Evolutionary conservation across 2,113 vertebrate species (phyloP).

Genomic region (Ctenodactylus gundi): DNA sequence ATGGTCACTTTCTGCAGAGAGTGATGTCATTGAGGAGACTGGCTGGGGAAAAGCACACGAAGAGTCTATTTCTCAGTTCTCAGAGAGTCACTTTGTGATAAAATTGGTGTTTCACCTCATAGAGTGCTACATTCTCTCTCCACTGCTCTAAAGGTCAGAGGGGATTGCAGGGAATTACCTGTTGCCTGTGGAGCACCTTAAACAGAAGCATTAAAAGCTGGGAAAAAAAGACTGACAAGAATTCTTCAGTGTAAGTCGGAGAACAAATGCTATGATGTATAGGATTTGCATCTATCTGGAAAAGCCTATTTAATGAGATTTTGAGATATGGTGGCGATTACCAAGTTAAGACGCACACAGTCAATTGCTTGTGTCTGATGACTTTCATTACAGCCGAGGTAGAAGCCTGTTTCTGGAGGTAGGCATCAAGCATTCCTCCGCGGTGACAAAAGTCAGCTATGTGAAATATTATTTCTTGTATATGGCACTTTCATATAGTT

Average conservation of each 20-base stretch:
- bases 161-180: neutral
- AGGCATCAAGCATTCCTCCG: neutral
- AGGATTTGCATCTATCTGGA: neutral
- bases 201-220: neutral
- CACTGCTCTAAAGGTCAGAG: slow-evolving; percentile 21
- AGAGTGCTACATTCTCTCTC: neutral
- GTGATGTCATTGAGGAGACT: slow-evolving; percentile 19
- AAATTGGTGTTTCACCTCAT: neutral
- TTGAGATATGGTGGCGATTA: neutral
- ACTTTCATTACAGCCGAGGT: neutral
- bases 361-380: neutral
- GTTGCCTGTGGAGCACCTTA: neutral
- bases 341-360: neutral
- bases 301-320: neutral
- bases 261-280: neutral
- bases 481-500: neutral
- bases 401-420: neutral
- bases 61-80: slow-evolving; percentile 46
- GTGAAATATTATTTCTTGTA: slow-evolving; percentile 7
- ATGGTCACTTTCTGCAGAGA: neutral
- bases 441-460: neutral
- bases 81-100: neutral
- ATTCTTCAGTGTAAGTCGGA: slow-evolving; percentile 25
- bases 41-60: slow-evolving; percentile 3
- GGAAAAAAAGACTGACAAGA: neutral